These are phyloP conservation scores for Eupithecia subfuscata DNA, from an alignment of 2,888 invertebrate species.

Conservation along the genomic window DNA sequence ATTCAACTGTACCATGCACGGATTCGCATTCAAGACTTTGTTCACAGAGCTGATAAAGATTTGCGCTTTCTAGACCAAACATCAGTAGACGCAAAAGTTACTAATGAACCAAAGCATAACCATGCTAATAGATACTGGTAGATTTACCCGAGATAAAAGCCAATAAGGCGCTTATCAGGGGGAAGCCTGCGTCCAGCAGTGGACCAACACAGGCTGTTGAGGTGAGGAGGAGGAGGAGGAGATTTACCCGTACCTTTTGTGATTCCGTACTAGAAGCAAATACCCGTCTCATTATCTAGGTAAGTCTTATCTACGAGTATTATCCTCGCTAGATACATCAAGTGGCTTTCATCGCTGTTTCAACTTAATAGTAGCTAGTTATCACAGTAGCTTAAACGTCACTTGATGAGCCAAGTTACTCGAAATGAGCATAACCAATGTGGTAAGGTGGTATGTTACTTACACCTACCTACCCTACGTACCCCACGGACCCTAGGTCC, in stretches of 20 bases:
- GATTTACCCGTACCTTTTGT: not conserved
- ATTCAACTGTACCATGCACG: too few species aligned
- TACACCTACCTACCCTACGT: too few species aligned
- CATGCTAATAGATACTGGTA: not conserved
- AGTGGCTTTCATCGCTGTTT: conserved; percentile 2
- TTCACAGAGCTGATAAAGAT: too few species aligned
- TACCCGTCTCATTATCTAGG: not conserved
- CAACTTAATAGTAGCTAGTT: conserved; percentile 18
- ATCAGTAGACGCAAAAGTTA: not conserved
- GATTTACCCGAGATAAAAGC: too few species aligned
- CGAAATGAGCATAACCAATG: conserved; percentile 4
- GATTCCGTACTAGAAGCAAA: not conserved
- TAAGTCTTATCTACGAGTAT: not conserved
- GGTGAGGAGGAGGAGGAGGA: too few species aligned
- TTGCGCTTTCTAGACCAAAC: not conserved
- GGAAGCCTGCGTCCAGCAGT: too few species aligned
- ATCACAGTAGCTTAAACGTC: conserved; percentile 22
- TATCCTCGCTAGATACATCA: not conserved
- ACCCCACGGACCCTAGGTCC: too few species aligned
- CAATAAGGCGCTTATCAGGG: too few species aligned
- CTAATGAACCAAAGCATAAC: not conserved
- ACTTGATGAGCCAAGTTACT: conserved; percentile 20
- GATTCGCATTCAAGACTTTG: too few species aligned
- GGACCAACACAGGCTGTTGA: too few species aligned
- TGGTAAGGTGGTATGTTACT: not conserved